phyloP scores from a whole-genome alignment of 2,888 invertebrate species.

The Oxyteleia sp. region DNA sequence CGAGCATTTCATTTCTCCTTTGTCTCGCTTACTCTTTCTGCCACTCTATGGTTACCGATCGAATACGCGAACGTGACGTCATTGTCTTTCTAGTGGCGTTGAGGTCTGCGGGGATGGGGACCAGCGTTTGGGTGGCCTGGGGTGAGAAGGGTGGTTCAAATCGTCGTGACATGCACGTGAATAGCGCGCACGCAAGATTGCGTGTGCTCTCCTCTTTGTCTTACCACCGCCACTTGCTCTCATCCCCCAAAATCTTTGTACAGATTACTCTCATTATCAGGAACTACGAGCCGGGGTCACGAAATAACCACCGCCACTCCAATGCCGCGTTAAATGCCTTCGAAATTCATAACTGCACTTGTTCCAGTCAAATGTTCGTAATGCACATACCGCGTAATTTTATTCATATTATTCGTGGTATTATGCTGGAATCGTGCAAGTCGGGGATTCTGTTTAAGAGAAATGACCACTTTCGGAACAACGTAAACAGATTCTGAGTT shows the following conservation, averaged over 20 bases:
- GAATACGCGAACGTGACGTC: constrained; percentile 67
- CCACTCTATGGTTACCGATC: constrained; percentile 51
- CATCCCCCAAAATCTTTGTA: constrained; percentile 46
- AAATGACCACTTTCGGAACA: constrained; percentile 1
- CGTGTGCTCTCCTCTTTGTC: constrained; percentile 43
- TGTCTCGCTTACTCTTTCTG: constrained; percentile 49
- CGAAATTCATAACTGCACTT: constrained; percentile 59
- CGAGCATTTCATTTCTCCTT: constrained; percentile 53
- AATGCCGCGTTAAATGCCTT: constrained; percentile 55
- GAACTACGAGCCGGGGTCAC: constrained; percentile 45
- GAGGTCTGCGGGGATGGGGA: constrained; percentile 43
- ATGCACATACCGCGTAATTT: constrained; percentile 51
- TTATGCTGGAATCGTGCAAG: constrained; percentile 4
- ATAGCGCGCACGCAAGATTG: constrained; percentile 65
- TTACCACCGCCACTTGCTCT: constrained; percentile 11
- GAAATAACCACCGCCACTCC: constrained; percentile 42
- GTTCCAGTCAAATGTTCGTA: constrained; percentile 42
- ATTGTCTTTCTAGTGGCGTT: constrained; percentile 63
- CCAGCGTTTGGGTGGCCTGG: too few relatives aligned
- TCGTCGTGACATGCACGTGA: constrained; percentile 64
- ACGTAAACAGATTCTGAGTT: not conserved
- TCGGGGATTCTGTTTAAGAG: constrained; percentile 4
- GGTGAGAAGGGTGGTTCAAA: constrained; percentile 51
- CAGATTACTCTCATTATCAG: constrained; percentile 58
- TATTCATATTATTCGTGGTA: constrained; percentile 35